Percentiles rank a stretch among this genome's conserved stretches.
phyloP scores from a whole-genome alignment of 2,113 vertebrate genomes.

The Gymnogyps californianus region DNA sequence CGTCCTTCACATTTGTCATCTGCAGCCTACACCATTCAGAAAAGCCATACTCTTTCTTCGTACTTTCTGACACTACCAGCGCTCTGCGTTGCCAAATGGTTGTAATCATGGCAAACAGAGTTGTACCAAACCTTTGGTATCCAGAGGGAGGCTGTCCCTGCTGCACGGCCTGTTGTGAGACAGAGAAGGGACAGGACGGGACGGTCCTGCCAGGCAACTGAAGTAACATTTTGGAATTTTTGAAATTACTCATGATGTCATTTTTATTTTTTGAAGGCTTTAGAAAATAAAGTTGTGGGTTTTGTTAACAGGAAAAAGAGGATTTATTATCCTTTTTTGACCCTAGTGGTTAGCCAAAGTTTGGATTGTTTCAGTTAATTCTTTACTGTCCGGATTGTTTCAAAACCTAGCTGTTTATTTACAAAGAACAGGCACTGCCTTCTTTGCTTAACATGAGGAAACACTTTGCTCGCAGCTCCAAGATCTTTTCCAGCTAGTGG shows the following conservation, averaged over 20 bases:
- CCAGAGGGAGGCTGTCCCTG: not conserved
- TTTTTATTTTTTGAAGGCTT: constrained; percentile 7
- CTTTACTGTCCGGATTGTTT: not conserved
- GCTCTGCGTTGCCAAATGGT: not conserved
- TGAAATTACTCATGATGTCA: not conserved
- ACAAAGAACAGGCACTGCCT: not conserved
- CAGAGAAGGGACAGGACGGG: not conserved
- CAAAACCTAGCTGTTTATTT: constrained; percentile 20
- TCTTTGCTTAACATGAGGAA: constrained; percentile 28
- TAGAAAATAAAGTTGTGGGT: not conserved
- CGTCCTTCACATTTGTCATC: not conserved
- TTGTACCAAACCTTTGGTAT: not conserved
- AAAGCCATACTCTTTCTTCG: not conserved
- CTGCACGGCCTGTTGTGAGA: not conserved
- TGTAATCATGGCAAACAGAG: not conserved
- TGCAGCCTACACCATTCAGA: not conserved
- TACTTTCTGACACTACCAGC: not conserved
- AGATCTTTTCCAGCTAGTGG: not conserved
- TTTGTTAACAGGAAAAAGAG: constrained; percentile 8
- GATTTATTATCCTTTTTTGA: constrained; percentile 35
- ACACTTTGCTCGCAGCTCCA: not conserved
- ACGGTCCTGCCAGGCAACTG: not conserved
- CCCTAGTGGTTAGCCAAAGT: not conserved
- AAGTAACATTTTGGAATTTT: not conserved
- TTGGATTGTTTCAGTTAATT: constrained; percentile 11